Conservation (phyloP, 2,113 vertebrate genomes). For the Ophiodon elongatus region DNA sequence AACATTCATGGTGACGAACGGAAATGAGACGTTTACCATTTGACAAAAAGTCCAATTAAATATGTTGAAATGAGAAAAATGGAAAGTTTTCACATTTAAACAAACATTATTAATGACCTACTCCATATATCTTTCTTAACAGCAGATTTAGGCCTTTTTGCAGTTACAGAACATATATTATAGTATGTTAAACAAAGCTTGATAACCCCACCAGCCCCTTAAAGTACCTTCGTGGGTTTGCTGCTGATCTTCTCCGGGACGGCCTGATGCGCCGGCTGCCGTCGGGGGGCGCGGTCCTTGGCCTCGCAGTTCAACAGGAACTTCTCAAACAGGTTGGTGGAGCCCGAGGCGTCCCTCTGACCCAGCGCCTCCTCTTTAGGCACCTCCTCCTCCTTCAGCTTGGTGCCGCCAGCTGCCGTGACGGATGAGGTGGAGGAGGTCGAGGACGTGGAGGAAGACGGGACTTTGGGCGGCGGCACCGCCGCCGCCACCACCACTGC, state of each 20-base stretch:
- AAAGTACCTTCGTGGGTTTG: constrained; percentile 79
- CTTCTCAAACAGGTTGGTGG: constrained; percentile 85
- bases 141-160: too few relatives aligned
- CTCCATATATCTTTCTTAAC: neutral
- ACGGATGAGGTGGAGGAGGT: constrained; percentile 66
- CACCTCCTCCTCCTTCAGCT: constrained; percentile 76
- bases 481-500: neutral
- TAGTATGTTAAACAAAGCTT: neutral
- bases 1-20: neutral
- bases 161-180: too few relatives aligned
- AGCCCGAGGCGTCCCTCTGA: constrained; percentile 72
- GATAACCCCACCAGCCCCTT: too few relatives aligned
- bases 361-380: constrained; percentile 72
- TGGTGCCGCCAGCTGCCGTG: constrained; percentile 46
- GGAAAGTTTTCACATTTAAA: neutral
- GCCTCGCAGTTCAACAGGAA: constrained; percentile 85
- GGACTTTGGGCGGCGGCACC: constrained; percentile 53
- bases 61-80: neutral
- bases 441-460: constrained; percentile 70
- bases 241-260: constrained; percentile 54
- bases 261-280: constrained; percentile 63
- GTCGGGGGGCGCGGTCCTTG: constrained; percentile 82
- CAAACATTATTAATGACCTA: too few relatives aligned
- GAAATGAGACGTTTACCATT: neutral
- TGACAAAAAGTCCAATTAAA: neutral